Evolutionary conservation across 2,888 invertebrate genomes (phyloP), one percentile per base, ranked within the genome.

Genomic region (Tanypteryx hageni): DNA sequence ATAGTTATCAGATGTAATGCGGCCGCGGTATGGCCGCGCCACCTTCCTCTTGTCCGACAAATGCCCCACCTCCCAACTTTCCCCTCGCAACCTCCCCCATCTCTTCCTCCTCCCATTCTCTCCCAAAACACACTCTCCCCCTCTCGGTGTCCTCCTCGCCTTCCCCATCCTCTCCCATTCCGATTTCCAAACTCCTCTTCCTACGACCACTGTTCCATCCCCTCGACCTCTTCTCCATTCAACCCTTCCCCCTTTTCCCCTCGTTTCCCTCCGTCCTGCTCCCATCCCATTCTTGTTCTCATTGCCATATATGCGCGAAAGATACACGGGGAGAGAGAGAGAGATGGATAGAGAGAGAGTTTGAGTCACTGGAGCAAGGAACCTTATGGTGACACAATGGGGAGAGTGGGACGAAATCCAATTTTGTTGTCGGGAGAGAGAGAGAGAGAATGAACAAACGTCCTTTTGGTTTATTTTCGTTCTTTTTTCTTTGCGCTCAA

Each of bases 341-440:
- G 76, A 76, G 76, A n/a, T 8, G 27, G 11, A 76, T 22, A 76
- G 27, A 76, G 76, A 76, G 76, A 76, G 76, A 76, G 76, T 27
- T 76, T 76, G 76, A 76, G 22, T 76, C 76, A 76, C 76, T 76
- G 76, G 76, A 68, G n/a, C 68, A 68, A 68, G 68, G 68, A 76
- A 76, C 76, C 76, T 76, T 76, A 76, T 76, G 76, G 76, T 76
- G 76, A 76, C 76, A 76, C 76, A 76, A 76, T 76, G 76, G 27
- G 76, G 76, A 76, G 76, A 76, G 76, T 76, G 76, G 27, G 76
- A 76, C 76, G 76, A 27, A 76, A 76, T 76, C 76, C 76, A 76
- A 76, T 76, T 76, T 76, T 76, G 76, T 27, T 76, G 76, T 76
- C 11, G 76, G 5, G 76, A 27, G 76, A 4, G 76, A 76, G 27